Evolutionary conservation across 2,888 invertebrate species (phyloP), one percentile per base, ranked within the genome.

Genomic region (Drosophila macrospina): DNA sequence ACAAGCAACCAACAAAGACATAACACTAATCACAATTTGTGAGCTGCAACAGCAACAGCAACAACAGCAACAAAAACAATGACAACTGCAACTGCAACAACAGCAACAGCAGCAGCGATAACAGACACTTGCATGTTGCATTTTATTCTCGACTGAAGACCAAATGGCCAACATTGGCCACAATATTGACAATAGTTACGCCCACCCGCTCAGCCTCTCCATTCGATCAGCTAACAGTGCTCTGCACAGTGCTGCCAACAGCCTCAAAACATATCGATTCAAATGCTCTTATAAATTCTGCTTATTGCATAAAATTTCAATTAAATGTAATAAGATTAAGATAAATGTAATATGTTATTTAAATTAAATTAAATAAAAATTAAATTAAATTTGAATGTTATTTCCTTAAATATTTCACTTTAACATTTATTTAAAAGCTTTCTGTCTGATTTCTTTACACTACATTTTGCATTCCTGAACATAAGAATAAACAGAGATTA

Each of bases 11-110:
- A 48, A 59, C 64, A 60, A 36, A 50, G 52, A 63, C 81, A 80
- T 60, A 76, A 82, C 78, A 69, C 69, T 78, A 74, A 81, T 81
- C 70, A 79, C 80, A 85, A 82, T 75, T 75, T 79, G 86, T 62
- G 69, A 64, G 60, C 45, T 32, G 16, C 50, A 60, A 15, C 39
- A 51, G 26, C 2, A 10, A 30, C 11, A 24, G 11, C 15, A 8
- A n/a, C 26, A 37, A 28, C 30, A 30, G 10, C 26, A 37, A 11
- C 6, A 20, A 32, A 20, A 47, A 47, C 8, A 30, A 30, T 28
- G 13, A 16, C 48, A 15, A 15, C 15, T 5, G 34, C 37, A 26
- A 5, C 15, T 5, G 36, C 26, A 16, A 15, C 36, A 37, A 2
- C 8, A 30, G 7, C 30, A 26, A 8, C 47, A 20, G 20, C 20